These are phyloP conservation scores for Xenus cinereus DNA, from an alignment of 2,113 vertebrate genomes.

Conservation along the genomic window DNA sequence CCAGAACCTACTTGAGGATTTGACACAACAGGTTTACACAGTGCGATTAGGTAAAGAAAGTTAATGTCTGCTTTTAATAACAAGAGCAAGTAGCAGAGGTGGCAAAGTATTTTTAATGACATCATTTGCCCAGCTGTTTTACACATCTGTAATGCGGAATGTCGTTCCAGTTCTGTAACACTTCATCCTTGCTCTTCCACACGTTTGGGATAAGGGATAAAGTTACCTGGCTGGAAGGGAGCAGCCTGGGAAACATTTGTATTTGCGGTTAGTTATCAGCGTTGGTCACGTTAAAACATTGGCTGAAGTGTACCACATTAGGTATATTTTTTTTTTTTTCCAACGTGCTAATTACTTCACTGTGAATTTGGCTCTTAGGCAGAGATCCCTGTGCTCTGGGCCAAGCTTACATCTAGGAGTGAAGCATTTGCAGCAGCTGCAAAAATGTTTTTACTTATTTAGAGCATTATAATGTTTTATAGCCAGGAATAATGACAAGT, in stretches of 20 bases:
- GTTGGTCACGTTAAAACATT: not conserved
- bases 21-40: slow-evolving; percentile 52
- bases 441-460: slow-evolving; percentile 75
- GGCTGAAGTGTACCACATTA: not conserved
- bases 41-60: slow-evolving; percentile 46
- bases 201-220: slow-evolving; percentile 42
- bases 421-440: slow-evolving; percentile 70
- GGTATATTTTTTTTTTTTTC: not conserved
- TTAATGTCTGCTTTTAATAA: slow-evolving; percentile 77
- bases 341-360: slow-evolving; percentile 57
- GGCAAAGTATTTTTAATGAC: slow-evolving; percentile 66
- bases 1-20: slow-evolving; percentile 49
- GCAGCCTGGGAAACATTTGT: not conserved
- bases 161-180: slow-evolving; percentile 68
- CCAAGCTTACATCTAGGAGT: slow-evolving; percentile 48
- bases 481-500: slow-evolving; percentile 61
- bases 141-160: slow-evolving; percentile 69
- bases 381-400: not conserved
- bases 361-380: slow-evolving; percentile 43
- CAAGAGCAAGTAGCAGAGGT: slow-evolving; percentile 74
- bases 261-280: slow-evolving; percentile 24
- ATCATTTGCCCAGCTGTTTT: slow-evolving; percentile 78
- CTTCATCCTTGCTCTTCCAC: slow-evolving; percentile 71
- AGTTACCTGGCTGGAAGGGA: slow-evolving; percentile 12
- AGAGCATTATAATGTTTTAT: slow-evolving; percentile 70